Evolutionary conservation across 2,888 invertebrate species (phyloP), one percentile per base, ranked within the genome.

Genomic region (Xylophagus ater): DNA sequence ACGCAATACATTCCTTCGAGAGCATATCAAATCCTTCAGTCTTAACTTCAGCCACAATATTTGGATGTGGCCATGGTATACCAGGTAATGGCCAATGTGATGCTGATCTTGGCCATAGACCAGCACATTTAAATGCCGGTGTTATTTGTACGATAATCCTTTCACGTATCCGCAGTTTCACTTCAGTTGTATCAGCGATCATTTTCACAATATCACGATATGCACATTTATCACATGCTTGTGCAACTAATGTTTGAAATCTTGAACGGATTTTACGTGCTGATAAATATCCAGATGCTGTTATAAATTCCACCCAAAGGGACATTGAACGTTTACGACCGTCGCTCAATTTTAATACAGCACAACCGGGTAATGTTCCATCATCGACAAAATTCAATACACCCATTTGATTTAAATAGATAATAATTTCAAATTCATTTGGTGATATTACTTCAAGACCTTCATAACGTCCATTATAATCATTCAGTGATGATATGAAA

Each of bases 321-420:
- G 93, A 93, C 94, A 94, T 94, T 53, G 92, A 92, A 39, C 94
- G 76, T 62, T 94, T 94, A 47, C 94, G 76, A 46, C 94, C 94
- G 69, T 94, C 94, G 72, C 88, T 88, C 25, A 93, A 72, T 64
- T 94, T 94, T 33, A 94, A 70, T 33, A 93, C 93, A 23, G 93
- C 90, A 67, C 90, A 90, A 15, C 92, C 92, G 3, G 88, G 89
- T 50, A 90, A 65, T 1, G 87, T 85, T 4, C 93, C 93, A 63
- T 94, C 94, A 66, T 96, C 94, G 36, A 94, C 93, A 60, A 94
- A 96, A 65, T 94, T 96, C 55, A 94, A 76, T n/a, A 96, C 94
- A 2, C 94, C 94, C 94, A 94, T 96, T 67, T 96, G 94, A 63
- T 94, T 94, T 44, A 94, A 72, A 60, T 92, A 94, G 50, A 94